These are phyloP conservation scores for Cephus rjabovi DNA, from an alignment of 2,888 invertebrate species.

Conservation along the genomic window DNA sequence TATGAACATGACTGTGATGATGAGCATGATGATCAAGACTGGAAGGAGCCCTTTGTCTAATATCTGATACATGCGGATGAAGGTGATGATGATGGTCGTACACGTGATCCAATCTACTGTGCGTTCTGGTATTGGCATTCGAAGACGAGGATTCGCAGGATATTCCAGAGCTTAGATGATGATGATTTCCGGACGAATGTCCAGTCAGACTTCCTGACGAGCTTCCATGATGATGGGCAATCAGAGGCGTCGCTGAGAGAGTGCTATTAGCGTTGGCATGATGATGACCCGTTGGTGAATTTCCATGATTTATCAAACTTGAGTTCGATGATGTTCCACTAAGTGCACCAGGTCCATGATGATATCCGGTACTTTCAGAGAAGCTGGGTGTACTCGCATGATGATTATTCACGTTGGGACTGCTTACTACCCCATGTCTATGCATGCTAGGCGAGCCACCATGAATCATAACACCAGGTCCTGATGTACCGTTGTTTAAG, in stretches of 20 bases:
- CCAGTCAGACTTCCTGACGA: conserved; percentile 48
- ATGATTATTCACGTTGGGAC: neutral
- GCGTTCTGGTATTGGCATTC: conserved; percentile 50
- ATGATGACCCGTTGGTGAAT: conserved; percentile 42
- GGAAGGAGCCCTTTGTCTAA: conserved; percentile 33
- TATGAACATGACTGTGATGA: conserved; percentile 34
- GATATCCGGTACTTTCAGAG: conserved; percentile 28
- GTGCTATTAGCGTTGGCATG: conserved; percentile 27
- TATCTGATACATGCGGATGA: conserved; percentile 32
- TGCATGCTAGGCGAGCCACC: conserved; percentile 23
- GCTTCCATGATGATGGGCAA: conserved; percentile 46
- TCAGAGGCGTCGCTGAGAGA: conserved; percentile 45
- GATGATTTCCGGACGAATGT: conserved; percentile 44
- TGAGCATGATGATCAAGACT: conserved; percentile 27
- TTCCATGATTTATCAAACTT: conserved; percentile 50
- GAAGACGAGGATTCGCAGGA: conserved; percentile 56
- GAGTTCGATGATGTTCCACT: conserved; percentile 51
- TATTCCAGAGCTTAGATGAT: conserved; percentile 52
- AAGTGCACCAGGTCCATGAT: conserved; percentile 42
- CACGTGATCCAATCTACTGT: conserved; percentile 51
- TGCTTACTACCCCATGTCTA: neutral
- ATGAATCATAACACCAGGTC: conserved; percentile 20
- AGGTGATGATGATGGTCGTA: conserved; percentile 52
- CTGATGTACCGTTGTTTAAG: conserved; percentile 17
- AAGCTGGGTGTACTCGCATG: conserved; percentile 22